phyloP scores from a whole-genome alignment of 1,140 invertebrate genomes.

The Listronotus oregonensis region DNA sequence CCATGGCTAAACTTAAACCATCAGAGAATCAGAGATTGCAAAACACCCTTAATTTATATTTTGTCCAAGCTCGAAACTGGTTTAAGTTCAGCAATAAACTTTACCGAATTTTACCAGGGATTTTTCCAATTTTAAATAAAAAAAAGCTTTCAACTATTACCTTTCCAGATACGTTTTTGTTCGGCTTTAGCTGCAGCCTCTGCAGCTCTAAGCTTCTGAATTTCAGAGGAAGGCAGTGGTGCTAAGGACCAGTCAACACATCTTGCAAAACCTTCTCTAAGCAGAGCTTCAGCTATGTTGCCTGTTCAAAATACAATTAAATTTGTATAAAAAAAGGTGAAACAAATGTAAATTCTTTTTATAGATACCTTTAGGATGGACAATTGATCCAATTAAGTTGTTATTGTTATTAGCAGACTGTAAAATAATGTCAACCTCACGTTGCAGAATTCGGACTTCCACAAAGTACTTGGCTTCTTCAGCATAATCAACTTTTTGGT shows the following conservation, averaged over 20 bases:
- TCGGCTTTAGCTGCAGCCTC: conserved; percentile 85
- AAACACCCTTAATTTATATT: no score
- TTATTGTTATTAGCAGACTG: conserved; percentile 87
- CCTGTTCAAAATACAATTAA: conserved; percentile 49
- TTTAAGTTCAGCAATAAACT: no score
- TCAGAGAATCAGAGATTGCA: no score
- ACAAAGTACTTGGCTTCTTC: conserved; percentile 90
- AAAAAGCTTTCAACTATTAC: no score
- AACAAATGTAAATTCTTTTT: no score
- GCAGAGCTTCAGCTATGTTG: conserved; percentile 93
- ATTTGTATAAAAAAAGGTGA: no score
- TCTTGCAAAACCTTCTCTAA: conserved; percentile 82
- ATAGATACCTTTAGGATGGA: conserved; percentile 74
- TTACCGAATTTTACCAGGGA: no score
- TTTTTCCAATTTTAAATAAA: no score
- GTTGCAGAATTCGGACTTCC: conserved; percentile 87
- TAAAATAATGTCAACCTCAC: conserved; percentile 90
- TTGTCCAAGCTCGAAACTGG: no score
- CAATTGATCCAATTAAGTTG: conserved; percentile 92
- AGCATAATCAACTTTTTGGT: conserved; percentile 64
- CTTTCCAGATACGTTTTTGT: conserved; percentile 36
- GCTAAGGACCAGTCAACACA: conserved; percentile 99
- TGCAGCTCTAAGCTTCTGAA: conserved; percentile 79
- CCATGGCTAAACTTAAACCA: no score
- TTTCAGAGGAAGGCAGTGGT: conserved; percentile 75